These are phyloP conservation scores for Drosophila nasuta DNA, from an alignment of 1,140 invertebrate species.

Conservation along the genomic window DNA sequence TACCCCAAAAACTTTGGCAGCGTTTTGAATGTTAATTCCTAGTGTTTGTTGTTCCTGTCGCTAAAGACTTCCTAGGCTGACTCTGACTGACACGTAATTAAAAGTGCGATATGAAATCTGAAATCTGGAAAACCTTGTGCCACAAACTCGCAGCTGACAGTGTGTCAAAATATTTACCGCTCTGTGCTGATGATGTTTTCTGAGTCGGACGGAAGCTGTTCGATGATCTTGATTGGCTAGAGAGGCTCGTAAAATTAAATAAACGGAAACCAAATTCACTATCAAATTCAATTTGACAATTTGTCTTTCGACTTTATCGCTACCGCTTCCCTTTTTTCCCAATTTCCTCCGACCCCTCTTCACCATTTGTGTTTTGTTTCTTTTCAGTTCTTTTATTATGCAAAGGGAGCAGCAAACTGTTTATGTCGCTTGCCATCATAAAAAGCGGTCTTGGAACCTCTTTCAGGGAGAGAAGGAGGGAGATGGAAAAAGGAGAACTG, in stretches of 20 bases:
- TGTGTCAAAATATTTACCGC: conserved; percentile 27
- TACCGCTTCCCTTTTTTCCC: conserved; percentile 22
- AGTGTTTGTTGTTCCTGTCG: conserved; percentile 38
- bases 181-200: background rate
- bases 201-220: conserved; percentile 17
- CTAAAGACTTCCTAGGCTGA: conserved; percentile 52
- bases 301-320: conserved; percentile 61
- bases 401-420: conserved; percentile 58
- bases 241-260: conserved; percentile 72
- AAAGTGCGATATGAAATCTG: conserved; percentile 50
- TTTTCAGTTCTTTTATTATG: conserved; percentile 62
- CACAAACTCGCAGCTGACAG: conserved; percentile 30
- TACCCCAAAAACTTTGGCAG: conserved; percentile 34
- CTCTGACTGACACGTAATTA: conserved; percentile 63
- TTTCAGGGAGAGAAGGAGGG: background rate
- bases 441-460: conserved; percentile 34
- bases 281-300: conserved; percentile 81
- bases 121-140: conserved; percentile 4
- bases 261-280: conserved; percentile 74
- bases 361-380: background rate
- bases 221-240: conserved; percentile 54
- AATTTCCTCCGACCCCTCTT: background rate
- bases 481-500: background rate
- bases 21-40: conserved; percentile 57
- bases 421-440: conserved; percentile 60